A percentile compares a stretch with the other conserved stretches of the same genome.
These are phyloP conservation scores for Microtus pennsylvanicus DNA, from an alignment of 2,113 vertebrate genomes.

Conservation along the genomic window DNA sequence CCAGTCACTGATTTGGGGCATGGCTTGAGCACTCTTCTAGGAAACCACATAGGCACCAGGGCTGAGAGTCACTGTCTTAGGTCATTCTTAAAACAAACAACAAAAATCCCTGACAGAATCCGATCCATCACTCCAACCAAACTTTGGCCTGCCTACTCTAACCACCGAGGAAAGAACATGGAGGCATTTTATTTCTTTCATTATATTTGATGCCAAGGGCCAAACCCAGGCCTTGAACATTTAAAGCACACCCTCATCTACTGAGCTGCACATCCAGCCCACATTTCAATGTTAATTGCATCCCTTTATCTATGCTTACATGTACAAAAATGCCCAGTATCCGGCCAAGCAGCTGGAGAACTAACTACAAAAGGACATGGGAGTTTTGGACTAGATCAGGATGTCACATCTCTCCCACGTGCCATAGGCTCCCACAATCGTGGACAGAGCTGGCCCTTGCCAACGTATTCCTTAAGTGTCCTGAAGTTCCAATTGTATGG, in stretches of 20 bases:
- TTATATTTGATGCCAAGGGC: neutral
- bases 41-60: neutral
- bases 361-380: neutral
- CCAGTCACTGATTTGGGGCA: neutral
- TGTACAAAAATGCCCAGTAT: neutral
- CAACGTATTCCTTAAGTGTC: constrained; percentile 3
- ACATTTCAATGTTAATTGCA: constrained; percentile 18
- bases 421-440: neutral
- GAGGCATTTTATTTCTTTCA: neutral
- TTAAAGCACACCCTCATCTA: neutral
- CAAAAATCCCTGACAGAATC: neutral
- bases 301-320: neutral
- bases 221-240: neutral
- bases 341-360: neutral
- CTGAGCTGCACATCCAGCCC: neutral
- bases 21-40: neutral
- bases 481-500: neutral
- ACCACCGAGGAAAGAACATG: neutral
- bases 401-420: neutral
- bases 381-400: neutral
- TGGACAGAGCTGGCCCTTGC: neutral
- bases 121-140: neutral
- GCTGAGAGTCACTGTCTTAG: neutral
- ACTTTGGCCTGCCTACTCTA: neutral
- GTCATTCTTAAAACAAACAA: neutral